phyloP scores from a whole-genome alignment of 2,888 invertebrate species.

The Biston betularia region DNA sequence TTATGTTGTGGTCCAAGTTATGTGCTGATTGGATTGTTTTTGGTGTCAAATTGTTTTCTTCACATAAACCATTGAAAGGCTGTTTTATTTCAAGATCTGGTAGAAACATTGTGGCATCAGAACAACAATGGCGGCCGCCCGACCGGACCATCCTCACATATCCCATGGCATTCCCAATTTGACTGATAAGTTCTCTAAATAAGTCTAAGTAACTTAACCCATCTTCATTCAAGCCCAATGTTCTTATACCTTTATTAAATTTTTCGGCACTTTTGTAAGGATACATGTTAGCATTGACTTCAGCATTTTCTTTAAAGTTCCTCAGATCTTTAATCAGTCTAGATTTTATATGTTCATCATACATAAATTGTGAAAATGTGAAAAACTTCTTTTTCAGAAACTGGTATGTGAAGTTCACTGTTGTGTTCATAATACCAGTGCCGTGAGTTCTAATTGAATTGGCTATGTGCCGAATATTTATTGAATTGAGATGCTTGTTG shows the following conservation, averaged over 20 bases:
- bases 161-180: constrained; percentile 98
- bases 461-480: constrained; percentile 97
- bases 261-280: constrained; percentile 97
- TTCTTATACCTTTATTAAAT: constrained; percentile 96
- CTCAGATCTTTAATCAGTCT: constrained; percentile 95
- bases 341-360: constrained; percentile 99
- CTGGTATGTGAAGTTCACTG: constrained; percentile 97
- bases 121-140: constrained; percentile 96
- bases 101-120: constrained; percentile 95
- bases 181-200: constrained; percentile 96
- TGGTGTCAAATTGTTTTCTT: constrained; percentile 85
- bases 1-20: constrained; percentile 92
- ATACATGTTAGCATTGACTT: constrained; percentile 89
- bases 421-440: constrained; percentile 97
- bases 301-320: constrained; percentile 91
- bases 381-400: constrained; percentile 97
- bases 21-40: constrained; percentile 89
- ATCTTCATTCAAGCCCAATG: constrained; percentile 93
- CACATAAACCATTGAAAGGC: constrained; percentile 88
- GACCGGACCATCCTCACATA: constrained; percentile 97
- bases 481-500: constrained; percentile 97
- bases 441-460: constrained; percentile 99
- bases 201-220: constrained; percentile 96
- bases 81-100: constrained; percentile 89
- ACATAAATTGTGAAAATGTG: constrained; percentile 98